Conservation (phyloP, 2,888 invertebrate species). For the Ochropleura leucogaster region DNA sequence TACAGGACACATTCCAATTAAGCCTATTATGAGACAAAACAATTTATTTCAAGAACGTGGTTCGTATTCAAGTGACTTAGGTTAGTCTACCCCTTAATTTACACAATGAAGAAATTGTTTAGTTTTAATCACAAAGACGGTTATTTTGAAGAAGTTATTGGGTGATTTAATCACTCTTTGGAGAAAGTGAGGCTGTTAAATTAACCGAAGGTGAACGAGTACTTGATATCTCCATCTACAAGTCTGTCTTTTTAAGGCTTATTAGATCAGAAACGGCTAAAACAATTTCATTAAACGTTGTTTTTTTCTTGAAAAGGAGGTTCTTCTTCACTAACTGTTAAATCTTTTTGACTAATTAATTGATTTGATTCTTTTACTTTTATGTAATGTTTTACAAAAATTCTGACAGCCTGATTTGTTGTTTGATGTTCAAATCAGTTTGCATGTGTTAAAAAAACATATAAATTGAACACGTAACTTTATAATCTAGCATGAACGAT, state of each 20-base stretch:
- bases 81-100: slow-evolving; percentile 3
- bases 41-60: slow-evolving; percentile 55
- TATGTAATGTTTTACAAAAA: background rate
- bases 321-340: background rate
- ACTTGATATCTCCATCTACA: background rate
- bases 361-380: background rate
- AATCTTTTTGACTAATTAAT: background rate
- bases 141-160: background rate
- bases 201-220: background rate
- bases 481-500: slow-evolving; percentile 38
- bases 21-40: slow-evolving; percentile 50
- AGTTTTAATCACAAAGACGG: slow-evolving; percentile 12
- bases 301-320: background rate
- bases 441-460: background rate
- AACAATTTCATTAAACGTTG: background rate
- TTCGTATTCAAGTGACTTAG: slow-evolving; percentile 41
- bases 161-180: background rate
- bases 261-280: background rate
- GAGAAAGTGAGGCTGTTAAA: background rate
- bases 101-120: slow-evolving; percentile 3
- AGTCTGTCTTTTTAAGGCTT: background rate
- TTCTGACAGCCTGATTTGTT: background rate
- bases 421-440: background rate
- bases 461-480: slow-evolving; percentile 33
- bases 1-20: slow-evolving; percentile 55